Percentiles rank a stretch among this genome's conserved stretches.
Evolutionary conservation across 1,140 invertebrate genomes (phyloP).

Genomic region (Triops cancriformis): DNA sequence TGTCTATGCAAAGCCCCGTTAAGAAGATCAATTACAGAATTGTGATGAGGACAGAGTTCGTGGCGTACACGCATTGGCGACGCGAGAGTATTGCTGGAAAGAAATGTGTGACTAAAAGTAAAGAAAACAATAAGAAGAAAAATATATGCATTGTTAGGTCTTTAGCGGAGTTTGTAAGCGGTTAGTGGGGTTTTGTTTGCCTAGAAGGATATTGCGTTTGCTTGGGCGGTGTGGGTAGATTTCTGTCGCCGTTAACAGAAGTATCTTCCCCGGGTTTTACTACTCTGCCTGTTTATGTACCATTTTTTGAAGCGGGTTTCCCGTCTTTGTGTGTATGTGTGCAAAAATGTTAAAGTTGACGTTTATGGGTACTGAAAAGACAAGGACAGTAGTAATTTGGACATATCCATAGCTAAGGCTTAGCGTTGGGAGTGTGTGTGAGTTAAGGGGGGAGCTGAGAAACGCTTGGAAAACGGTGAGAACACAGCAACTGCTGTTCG

Average conservation of each 20-base stretch:
- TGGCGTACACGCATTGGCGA: neutral
- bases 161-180: neutral
- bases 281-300: too few relatives aligned
- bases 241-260: too few relatives aligned
- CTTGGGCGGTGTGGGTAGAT: neutral
- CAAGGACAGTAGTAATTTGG: slow-evolving; percentile 14
- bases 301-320: too few relatives aligned
- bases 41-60: neutral
- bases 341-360: neutral
- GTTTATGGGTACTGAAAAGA: neutral
- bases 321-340: neutral
- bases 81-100: neutral
- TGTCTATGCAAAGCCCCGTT: too few relatives aligned
- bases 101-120: neutral
- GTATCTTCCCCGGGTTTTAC: too few relatives aligned
- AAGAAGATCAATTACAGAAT: neutral
- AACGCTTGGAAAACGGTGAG: neutral
- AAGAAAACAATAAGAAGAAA: neutral
- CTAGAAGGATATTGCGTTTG: neutral
- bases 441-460: neutral
- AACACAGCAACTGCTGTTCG: neutral
- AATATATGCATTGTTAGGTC: neutral
- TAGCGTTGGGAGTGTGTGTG: neutral
- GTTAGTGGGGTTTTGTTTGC: neutral
- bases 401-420: neutral